Conservation (phyloP, 92 coral and sea anemone species). For the Anthopleura xanthogrammica region DNA sequence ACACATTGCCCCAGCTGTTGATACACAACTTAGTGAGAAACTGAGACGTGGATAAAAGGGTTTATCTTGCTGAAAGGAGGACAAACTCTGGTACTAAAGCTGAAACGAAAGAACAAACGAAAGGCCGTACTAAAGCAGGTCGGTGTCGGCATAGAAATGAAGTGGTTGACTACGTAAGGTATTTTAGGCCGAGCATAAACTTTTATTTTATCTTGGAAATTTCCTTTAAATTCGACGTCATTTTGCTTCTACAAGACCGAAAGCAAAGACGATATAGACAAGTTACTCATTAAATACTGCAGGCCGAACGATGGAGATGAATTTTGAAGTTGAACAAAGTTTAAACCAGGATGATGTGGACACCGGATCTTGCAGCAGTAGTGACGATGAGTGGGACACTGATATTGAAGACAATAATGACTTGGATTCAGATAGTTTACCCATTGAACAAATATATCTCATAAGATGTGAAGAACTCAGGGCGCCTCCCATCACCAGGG, state of each 20-base stretch:
- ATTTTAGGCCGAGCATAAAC: too few species aligned
- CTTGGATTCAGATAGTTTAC: neutral
- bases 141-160: too few species aligned
- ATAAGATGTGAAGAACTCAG: slow-evolving; percentile 39
- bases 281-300: neutral
- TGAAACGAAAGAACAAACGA: neutral
- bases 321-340: neutral
- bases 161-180: too few species aligned
- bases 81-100: too few species aligned
- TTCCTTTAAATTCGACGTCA: neutral
- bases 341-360: neutral
- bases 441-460: slow-evolving; percentile 30
- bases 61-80: too few species aligned
- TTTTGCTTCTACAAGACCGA: neutral
- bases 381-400: slow-evolving; percentile 51
- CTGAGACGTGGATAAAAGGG: too few species aligned
- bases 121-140: neutral
- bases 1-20: neutral
- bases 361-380: neutral
- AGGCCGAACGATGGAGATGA: neutral
- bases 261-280: neutral
- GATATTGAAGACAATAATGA: slow-evolving; percentile 45
- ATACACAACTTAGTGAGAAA: neutral
- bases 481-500: slow-evolving; percentile 42
- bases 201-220: neutral